Evolutionary conservation across 2,113 vertebrate genomes (phyloP).

Genomic region (Chroicocephalus ridibundus): DNA sequence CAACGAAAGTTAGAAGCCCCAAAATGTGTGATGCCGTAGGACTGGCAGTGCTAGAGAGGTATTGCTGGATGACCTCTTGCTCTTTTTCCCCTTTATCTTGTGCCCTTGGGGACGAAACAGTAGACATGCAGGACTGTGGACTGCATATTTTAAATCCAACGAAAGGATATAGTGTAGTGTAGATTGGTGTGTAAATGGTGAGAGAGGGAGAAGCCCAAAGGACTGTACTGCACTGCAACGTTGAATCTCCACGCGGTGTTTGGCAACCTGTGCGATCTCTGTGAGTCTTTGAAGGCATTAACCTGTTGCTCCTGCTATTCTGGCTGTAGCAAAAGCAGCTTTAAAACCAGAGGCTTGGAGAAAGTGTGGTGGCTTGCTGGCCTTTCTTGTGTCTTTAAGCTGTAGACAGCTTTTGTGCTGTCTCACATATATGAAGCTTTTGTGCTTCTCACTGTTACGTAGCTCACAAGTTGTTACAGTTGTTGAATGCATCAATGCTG

Average conservation of each 20-base stretch:
- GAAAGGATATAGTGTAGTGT: not conserved
- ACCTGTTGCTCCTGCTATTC: not conserved
- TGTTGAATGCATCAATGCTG: not conserved
- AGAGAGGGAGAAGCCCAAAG: not conserved
- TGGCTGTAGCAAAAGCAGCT: not conserved
- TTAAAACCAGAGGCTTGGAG: not conserved
- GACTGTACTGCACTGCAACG: not conserved
- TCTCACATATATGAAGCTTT: not conserved
- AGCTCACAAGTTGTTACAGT: not conserved
- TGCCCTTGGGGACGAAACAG: not conserved
- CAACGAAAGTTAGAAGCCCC: not conserved
- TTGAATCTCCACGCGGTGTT: not conserved
- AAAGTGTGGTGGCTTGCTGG: not conserved
- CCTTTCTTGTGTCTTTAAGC: not conserved
- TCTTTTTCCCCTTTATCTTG: not conserved
- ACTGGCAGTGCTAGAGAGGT: not conserved
- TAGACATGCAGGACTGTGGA: not conserved
- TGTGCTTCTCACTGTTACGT: not conserved
- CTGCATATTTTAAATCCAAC: not conserved
- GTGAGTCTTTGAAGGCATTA: not conserved
- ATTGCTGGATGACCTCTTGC: not conserved
- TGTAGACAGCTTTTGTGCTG: not conserved
- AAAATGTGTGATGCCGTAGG: not conserved
- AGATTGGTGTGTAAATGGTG: not conserved
- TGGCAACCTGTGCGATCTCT: not conserved